Evolutionary conservation across 2,888 invertebrate genomes (phyloP).

Genomic region (Drosophila hamatofila): DNA sequence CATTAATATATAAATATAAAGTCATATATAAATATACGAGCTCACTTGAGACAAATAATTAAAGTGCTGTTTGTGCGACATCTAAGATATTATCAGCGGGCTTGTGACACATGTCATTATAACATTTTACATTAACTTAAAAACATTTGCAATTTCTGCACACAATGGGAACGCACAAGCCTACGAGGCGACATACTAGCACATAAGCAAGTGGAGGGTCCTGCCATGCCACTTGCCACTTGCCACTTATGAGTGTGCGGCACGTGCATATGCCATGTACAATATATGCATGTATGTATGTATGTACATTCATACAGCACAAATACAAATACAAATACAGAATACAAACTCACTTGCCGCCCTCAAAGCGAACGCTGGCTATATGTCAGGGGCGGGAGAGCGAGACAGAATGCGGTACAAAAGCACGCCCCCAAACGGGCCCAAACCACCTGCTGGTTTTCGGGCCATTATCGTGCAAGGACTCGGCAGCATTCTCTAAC

Average conservation of each 20-base stretch:
- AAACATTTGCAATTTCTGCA: conserved; percentile 76
- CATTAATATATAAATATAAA: neutral
- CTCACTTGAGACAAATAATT: conserved; percentile 36
- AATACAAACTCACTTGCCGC: conserved; percentile 18
- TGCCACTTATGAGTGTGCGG: conserved; percentile 61
- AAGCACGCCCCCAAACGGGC: conserved; percentile 63
- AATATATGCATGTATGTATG: neutral
- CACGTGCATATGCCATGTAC: conserved; percentile 55
- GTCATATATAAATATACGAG: neutral
- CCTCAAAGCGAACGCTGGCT: conserved; percentile 8
- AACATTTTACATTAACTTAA: conserved; percentile 77
- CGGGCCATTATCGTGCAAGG: conserved; percentile 61
- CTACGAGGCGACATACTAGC: conserved; percentile 19
- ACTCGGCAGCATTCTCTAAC: conserved; percentile 37
- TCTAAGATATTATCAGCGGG: conserved; percentile 41
- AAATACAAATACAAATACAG: conserved; percentile 10
- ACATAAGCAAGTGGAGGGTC: conserved; percentile 20
- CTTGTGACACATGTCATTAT: conserved; percentile 76
- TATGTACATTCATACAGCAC: conserved; percentile 1
- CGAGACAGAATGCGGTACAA: conserved; percentile 50
- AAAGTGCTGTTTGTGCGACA: conserved; percentile 24
- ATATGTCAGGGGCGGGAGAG: conserved; percentile 8
- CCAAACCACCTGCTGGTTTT: conserved; percentile 74
- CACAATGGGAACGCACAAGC: conserved; percentile 52
- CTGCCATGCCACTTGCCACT: conserved; percentile 58